These are phyloP conservation scores for Tragelaphus strepsiceros DNA, from an alignment of 2,113 vertebrate species.

Conservation along the genomic window DNA sequence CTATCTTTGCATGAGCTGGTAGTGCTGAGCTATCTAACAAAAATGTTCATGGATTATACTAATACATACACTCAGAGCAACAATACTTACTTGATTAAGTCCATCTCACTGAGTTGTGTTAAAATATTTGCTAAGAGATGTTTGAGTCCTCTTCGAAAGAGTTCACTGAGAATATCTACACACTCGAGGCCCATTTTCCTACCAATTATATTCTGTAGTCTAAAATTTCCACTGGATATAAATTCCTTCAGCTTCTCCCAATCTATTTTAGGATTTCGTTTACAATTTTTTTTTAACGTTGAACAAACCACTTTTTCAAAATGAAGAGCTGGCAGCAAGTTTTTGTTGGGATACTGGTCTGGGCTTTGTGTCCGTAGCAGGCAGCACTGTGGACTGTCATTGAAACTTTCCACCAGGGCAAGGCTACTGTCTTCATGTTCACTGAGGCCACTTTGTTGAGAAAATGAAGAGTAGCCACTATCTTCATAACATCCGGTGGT, in stretches of 20 bases:
- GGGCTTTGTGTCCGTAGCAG: constrained; percentile 62
- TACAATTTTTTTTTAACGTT: constrained; percentile 83
- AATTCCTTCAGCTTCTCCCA: constrained; percentile 82
- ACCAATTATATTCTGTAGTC: constrained; percentile 90
- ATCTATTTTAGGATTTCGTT: constrained; percentile 85
- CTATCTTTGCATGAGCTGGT: neutral
- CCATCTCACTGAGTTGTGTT: constrained; percentile 83
- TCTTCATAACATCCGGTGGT: constrained; percentile 74
- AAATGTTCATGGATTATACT: neutral
- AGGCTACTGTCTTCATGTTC: constrained; percentile 75
- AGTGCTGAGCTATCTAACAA: neutral
- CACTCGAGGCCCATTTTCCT: constrained; percentile 89
- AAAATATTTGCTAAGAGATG: constrained; percentile 86
- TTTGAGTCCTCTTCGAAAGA: constrained; percentile 86
- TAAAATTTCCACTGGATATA: constrained; percentile 74
- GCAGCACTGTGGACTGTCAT: constrained; percentile 66
- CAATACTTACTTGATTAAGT: constrained; percentile 90
- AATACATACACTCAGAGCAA: neutral
- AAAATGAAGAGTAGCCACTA: constrained; percentile 83
- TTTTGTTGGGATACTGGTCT: constrained; percentile 70
- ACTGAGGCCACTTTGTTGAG: constrained; percentile 52
- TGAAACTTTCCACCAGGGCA: constrained; percentile 69
- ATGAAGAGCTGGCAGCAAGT: constrained; percentile 83
- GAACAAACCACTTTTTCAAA: constrained; percentile 89
- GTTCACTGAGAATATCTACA: constrained; percentile 86